Base-by-base conservation (phyloP, 2,888 invertebrate species). In the Myopa tessellatipennis region DNA sequence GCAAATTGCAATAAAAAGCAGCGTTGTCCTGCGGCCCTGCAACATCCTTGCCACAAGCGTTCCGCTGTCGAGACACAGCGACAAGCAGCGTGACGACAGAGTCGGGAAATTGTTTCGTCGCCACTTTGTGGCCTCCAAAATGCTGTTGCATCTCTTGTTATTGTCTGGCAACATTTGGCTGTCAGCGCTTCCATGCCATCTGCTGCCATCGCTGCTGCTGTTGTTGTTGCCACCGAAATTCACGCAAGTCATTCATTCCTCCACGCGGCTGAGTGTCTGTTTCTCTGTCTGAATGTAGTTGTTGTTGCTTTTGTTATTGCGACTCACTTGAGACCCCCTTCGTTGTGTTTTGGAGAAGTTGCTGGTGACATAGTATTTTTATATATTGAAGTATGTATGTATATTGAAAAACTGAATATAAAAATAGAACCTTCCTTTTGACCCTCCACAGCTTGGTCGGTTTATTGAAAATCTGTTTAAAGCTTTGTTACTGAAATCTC, bases 151-250 rank as follows among this genome's bases (percentile, higher is more conserved):
- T 34, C n/a, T 45, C 45, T 52, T 26, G 26, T 52, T 26, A 45
- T 7, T 52, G 18, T 1, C 34, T 38, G 7, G 14, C 61, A 45
- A 73, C 61, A 69, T 69, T 69, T 69, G 69, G 50, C 69, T 50
- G 69, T 69, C 52, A 72, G 38, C 18, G 60, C 18, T 61, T 38
- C 72, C 18, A n/a, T 69, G 70, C 73, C 73, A 73, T 61, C 73
- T 73, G 73, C 61, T 52, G 55, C 26, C 10, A 10, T 50, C 52
- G 70, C 26, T 70, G 10, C 4, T 50, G 70, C 34, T 52, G 70
- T 10, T 70, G 4, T 36, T 50, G 50, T 26, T 72, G 61, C 14
- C 1, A 69, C 18, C 69, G 36, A 69, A 69, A 69, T 14, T 50
- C 69, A 4, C 50, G 4, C 12, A 45, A 69, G 18, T 69, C 52